Evolutionary conservation across 2,888 invertebrate genomes (phyloP).

Genomic region (Lasioglossum malachurum): DNA sequence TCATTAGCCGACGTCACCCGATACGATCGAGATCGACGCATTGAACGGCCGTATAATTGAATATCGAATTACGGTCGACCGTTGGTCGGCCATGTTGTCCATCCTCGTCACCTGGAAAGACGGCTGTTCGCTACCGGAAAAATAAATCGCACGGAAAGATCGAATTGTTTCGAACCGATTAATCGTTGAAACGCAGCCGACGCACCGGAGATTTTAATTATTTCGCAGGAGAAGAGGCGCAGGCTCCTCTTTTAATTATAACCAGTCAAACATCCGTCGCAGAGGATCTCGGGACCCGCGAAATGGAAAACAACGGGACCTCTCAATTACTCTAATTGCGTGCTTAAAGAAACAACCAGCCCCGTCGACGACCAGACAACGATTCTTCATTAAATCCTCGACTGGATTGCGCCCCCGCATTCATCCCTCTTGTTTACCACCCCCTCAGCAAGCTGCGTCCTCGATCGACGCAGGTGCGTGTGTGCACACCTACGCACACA

Average conservation of each 20-base stretch:
- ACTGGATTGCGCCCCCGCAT: constrained; percentile 26
- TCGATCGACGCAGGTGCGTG: constrained; percentile 21
- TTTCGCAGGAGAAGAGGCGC: neutral
- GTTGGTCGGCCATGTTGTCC: neutral
- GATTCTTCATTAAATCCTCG: constrained; percentile 57
- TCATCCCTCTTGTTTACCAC: constrained; percentile 30
- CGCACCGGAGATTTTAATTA: constrained; percentile 3
- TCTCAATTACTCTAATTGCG: constrained; percentile 58
- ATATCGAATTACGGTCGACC: constrained; percentile 1
- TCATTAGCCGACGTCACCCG: neutral
- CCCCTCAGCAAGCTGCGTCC: neutral
- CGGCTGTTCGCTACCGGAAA: neutral
- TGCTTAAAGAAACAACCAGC: constrained; percentile 40
- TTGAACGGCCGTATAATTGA: neutral
- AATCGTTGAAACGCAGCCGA: neutral
- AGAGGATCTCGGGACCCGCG: constrained; percentile 6
- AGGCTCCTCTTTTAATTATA: neutral
- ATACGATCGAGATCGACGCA: neutral
- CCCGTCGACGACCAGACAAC: constrained; percentile 46
- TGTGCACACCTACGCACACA: constrained; percentile 21
- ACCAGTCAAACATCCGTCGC: constrained; percentile 30
- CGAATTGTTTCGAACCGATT: neutral
- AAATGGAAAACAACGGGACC: constrained; percentile 43
- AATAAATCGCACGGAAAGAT: neutral
- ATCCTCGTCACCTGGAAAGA: neutral